phyloP scores from a whole-genome alignment of 2,113 vertebrate genomes.

The Mustela lutreola region DNA sequence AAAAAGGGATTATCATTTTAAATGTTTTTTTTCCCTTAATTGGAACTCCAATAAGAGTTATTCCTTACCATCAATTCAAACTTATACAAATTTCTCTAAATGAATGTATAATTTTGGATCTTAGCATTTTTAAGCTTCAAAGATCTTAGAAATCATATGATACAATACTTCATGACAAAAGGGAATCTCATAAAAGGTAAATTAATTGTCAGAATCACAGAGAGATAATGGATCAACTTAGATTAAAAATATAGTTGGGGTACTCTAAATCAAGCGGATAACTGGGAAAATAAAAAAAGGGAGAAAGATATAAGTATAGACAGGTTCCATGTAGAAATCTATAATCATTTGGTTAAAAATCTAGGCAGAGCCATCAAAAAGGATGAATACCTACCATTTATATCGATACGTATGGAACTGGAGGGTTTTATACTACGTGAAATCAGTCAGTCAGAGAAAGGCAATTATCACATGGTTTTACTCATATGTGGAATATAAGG shows the following conservation, averaged over 20 bases:
- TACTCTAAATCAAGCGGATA: background rate
- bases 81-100: background rate
- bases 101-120: background rate
- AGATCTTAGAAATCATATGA: background rate
- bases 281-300: background rate
- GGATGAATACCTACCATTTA: background rate
- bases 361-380: background rate
- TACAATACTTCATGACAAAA: conserved; percentile 27
- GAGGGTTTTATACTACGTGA: too few relatives aligned
- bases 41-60: background rate
- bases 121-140: background rate
- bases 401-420: too few relatives aligned
- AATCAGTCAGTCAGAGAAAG: too few relatives aligned
- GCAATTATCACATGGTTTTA: too few relatives aligned
- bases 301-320: background rate
- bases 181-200: conserved; percentile 13
- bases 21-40: background rate
- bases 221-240: background rate
- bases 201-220: background rate
- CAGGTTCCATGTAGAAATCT: conserved; percentile 18
- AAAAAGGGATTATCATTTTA: background rate
- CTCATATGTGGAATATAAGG: too few relatives aligned
- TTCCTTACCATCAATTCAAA: background rate
- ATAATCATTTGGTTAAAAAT: conserved; percentile 54
- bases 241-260: conserved; percentile 8